These are phyloP conservation scores for Stegana nigrithorax DNA, from an alignment of 2,888 invertebrate genomes.

Conservation along the genomic window DNA sequence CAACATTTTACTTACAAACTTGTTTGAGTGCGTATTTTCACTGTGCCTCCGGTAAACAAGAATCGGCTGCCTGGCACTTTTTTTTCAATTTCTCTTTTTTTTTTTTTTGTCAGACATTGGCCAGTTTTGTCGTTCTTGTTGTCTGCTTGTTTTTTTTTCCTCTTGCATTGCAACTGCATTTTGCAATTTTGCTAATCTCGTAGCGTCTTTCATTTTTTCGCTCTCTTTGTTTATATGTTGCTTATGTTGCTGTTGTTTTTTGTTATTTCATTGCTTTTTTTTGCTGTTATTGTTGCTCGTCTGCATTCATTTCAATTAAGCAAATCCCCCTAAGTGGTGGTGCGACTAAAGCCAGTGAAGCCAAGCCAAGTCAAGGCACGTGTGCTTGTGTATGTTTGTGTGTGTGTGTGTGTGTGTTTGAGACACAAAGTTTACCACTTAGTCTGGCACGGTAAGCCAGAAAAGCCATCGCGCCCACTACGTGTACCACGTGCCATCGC, in stretches of 20 bases:
- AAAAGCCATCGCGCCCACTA: constrained; percentile 25
- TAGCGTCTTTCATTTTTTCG: constrained; percentile 7
- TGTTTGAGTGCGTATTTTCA: constrained; percentile 37
- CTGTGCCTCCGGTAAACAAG: constrained; percentile 24
- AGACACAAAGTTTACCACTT: constrained; percentile 26
- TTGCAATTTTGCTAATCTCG: constrained; percentile 8
- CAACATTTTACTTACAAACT: constrained; percentile 1
- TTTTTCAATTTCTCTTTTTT: not conserved
- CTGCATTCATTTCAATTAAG: constrained; percentile 60
- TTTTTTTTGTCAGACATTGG: constrained; percentile 28
- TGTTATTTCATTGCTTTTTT: constrained; percentile 3
- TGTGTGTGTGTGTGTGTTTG: constrained; percentile 8
- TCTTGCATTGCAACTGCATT: not conserved
- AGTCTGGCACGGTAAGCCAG: too few species aligned
- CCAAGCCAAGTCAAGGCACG: not conserved
- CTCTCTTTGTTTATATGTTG: not conserved
- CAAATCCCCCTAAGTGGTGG: constrained; percentile 62
- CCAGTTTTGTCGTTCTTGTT: constrained; percentile 19
- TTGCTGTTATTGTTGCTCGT: constrained; percentile 19
- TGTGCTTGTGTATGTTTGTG: not conserved
- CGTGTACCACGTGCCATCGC: too few species aligned
- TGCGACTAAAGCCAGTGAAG: constrained; percentile 7
- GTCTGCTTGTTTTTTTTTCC: constrained; percentile 20
- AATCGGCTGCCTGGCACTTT: not conserved
- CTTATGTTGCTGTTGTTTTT: constrained; percentile 29